Evolutionary conservation across 2,797 vertebrate genomes (phyloP).

Genomic region (Picus viridis): DNA sequence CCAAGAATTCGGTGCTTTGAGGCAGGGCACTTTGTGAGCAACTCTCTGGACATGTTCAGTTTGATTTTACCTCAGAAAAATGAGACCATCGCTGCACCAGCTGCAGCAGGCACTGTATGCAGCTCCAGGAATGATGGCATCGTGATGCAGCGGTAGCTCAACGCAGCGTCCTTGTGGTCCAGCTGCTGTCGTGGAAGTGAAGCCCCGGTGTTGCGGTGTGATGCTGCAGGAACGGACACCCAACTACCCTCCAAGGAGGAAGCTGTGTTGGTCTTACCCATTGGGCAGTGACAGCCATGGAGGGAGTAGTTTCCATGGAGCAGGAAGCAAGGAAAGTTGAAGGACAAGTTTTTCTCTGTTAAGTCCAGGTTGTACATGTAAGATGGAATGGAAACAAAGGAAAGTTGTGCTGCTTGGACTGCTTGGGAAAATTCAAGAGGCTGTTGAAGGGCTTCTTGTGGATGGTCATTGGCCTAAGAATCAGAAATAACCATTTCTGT

Average conservation of each 20-base stretch:
- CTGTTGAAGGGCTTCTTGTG: neutral
- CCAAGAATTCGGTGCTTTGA: neutral
- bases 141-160: neutral
- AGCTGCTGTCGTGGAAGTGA: neutral
- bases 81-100: neutral
- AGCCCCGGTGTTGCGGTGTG: neutral
- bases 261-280: neutral
- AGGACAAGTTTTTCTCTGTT: neutral
- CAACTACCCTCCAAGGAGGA: rapidly evolving
- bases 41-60: neutral
- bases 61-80: neutral
- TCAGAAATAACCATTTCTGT: neutral
- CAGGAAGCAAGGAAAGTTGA: neutral
- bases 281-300: neutral
- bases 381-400: neutral
- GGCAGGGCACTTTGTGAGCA: neutral
- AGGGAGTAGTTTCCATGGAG: neutral
- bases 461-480: neutral
- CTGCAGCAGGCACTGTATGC: neutral
- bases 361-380: neutral
- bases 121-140: neutral
- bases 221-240: neutral
- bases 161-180: neutral
- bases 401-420: neutral
- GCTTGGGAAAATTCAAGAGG: neutral